Base-by-base conservation (phyloP, 2,888 invertebrate species). In the Leptinotarsa juncta region DNA sequence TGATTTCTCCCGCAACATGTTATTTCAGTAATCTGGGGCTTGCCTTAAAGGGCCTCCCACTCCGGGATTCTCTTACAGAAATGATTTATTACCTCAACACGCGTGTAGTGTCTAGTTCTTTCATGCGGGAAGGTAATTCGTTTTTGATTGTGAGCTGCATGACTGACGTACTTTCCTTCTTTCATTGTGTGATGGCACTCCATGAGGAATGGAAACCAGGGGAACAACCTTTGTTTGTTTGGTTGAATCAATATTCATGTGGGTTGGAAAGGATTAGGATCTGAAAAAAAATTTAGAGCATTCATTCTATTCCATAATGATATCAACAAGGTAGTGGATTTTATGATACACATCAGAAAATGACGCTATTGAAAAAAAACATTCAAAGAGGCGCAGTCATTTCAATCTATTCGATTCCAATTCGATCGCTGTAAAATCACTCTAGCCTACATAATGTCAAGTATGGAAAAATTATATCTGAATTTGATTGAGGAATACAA, bases 1-100 rank as follows among this genome's bases (percentile, higher is more conserved):
- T 76, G 74, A 76, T 78, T 78, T 78, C 51, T 53, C 68, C 71
- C 67, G 71, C 70, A 74, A 71, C 72, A 68, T 71, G 74, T 76
- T 78, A 76, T 76, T 76, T 67, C 53, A 73, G 70, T 76, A 74
- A 78, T 76, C 66, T 62, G 23, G 53, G 65, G 72, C 50, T 26
- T 26, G 62, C 16, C 16, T 2, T 20, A 3, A 5, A 62, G 14
- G 42, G 16, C 62, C n/a, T 62, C 32, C 62, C n/a, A 26, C 62
- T 7, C 5, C 62, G 32, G 42, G 7, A 62, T 62, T 62, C n/a
- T 10, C 26, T 62, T 62, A n/a, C 62, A 32, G 62, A 42, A 62
- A 62, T 62, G 62, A 62, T 62, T 62, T n/a, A 62, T 62, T 62
- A n/a, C 62, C 16, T 3, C 4, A 20, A 60, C 60, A 60, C 26